phyloP scores from a whole-genome alignment of 2,797 vertebrate genomes.

The Acridotheres tristis region DNA sequence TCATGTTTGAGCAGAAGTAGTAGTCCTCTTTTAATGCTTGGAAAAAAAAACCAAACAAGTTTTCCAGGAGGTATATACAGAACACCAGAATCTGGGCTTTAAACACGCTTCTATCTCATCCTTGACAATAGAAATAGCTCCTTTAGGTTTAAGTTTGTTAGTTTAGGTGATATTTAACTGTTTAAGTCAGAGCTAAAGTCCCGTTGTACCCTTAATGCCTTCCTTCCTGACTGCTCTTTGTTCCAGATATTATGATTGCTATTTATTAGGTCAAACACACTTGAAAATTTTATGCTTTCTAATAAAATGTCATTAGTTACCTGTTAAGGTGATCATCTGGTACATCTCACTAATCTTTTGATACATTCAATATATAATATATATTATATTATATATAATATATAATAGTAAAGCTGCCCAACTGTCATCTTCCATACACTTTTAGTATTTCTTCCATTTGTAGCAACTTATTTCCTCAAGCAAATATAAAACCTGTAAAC shows the following conservation, averaged over 20 bases:
- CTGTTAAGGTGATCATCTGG: not conserved
- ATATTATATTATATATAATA: too few species aligned
- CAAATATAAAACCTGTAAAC: not conserved
- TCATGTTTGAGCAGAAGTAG: not conserved
- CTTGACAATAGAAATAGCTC: not conserved
- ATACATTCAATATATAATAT: not conserved
- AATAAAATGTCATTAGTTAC: not conserved
- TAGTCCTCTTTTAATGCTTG: not conserved
- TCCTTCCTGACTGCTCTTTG: not conserved
- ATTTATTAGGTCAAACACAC: not conserved
- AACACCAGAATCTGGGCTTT: not conserved
- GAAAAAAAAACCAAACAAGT: not conserved
- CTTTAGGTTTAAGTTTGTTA: not conserved
- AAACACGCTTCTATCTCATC: not conserved
- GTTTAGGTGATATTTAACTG: not conserved
- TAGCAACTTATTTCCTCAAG: not conserved
- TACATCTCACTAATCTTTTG: not conserved
- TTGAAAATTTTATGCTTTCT: not conserved
- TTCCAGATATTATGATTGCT: not conserved
- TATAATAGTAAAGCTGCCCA: not conserved
- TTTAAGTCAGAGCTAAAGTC: not conserved
- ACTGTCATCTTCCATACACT: not conserved
- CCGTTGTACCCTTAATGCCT: not conserved
- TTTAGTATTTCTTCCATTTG: not conserved
- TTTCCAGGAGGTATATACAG: not conserved